A percentile compares a stretch with the other conserved stretches of the same genome.
phyloP scores from a whole-genome alignment of 2,888 invertebrate species.

The Pristionchus mayeri region DNA sequence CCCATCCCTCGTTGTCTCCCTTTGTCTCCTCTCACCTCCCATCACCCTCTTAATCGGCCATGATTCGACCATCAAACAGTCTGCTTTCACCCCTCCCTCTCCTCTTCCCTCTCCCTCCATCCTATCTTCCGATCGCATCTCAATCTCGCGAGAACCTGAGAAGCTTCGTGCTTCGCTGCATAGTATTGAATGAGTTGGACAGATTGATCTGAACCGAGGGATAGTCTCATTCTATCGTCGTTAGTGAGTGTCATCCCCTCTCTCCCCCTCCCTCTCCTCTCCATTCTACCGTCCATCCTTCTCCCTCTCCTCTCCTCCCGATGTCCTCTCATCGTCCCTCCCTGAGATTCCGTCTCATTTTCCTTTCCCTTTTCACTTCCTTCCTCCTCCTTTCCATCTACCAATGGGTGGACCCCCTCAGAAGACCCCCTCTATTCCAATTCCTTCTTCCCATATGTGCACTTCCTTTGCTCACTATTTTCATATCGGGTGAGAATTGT shows the following conservation, averaged over 20 bases:
- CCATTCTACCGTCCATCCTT: not conserved
- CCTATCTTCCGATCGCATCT: constrained; percentile 38
- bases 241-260: not conserved
- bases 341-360: not conserved
- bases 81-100: constrained; percentile 26
- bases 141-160: not conserved
- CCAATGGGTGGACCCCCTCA: not conserved
- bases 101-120: constrained; percentile 15
- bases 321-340: constrained; percentile 22
- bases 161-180: not conserved
- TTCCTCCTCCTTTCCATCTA: constrained; percentile 29
- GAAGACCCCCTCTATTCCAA: constrained; percentile 42
- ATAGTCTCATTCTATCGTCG: constrained; percentile 6
- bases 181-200: constrained; percentile 19
- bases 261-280: not conserved
- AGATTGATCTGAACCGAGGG: not conserved
- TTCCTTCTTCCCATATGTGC: constrained; percentile 43
- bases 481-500: constrained; percentile 6
- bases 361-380: constrained; percentile 32
- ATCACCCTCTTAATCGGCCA: constrained; percentile 25
- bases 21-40: constrained; percentile 44
- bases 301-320: constrained; percentile 36
- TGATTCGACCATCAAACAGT: constrained; percentile 16
- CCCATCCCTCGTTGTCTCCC: constrained; percentile 31
- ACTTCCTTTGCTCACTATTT: not conserved